Base-by-base conservation (phyloP, 1,140 invertebrate genomes). In the Drosophila varians region DNA sequence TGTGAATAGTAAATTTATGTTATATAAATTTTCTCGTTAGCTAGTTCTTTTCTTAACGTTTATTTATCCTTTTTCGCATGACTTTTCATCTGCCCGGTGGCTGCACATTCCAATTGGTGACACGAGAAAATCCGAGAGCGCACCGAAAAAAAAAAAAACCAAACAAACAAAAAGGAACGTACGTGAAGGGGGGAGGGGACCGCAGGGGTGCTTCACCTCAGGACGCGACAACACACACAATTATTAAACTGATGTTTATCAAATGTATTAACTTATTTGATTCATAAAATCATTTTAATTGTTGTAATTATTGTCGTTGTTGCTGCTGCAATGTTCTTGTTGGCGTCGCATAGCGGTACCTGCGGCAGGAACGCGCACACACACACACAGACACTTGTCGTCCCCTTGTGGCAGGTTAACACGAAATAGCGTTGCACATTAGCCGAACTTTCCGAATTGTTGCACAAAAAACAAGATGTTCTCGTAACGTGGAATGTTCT, bases 1-100 rank as follows among this genome's bases (percentile, higher is more conserved):
- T 62, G 57, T 64, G 61, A 49, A 42, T 65, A 14, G 43, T 62
- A 42, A 61, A 65, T 62, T 65, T 61, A 56, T 43, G 53, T 66
- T 66, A 52, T 66, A 66, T 66, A 66, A 65, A 66, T 65, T 52
- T 58, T 14, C 40, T 55, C 53, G 7, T 16, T 19, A 26, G 16
- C 19, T 18, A 45, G 14, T 26, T 48, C 40, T 7, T 8, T 31
- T 31, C 28, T 31, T 31, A 31, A 3, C 28, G 28, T 11, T 61
- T 61, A 43, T 53, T 38, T 38, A 38, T 16, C 36, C 8, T 43
- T 34, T 54, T 54, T 42, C 9, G 42, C 18, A n/a, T 26, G 23
- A 38, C 54, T 42, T 25, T 45, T 58, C 54, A 14, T 62, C 60
- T 26, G 58, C 53, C 31, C n/a, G n/a, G n/a, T n/a, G 4, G 36